Evolutionary conservation across 2,113 vertebrate genomes (phyloP), one percentile per base, ranked within the genome.

Genomic region (Trogon melanurus): DNA sequence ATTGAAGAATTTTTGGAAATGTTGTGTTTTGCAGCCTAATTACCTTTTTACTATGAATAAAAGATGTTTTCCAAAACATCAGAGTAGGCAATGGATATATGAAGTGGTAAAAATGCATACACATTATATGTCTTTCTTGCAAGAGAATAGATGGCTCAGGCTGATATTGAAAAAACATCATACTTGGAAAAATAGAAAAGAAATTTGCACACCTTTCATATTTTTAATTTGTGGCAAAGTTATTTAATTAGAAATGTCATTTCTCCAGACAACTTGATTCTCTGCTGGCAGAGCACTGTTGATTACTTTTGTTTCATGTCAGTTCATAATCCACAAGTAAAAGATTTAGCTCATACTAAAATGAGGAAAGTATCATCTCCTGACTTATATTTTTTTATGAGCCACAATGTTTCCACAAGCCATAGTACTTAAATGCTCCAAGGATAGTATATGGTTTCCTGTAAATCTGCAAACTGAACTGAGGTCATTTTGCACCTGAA

Each of bases 401-500:
- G 56, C 64, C 41, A 65, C 34, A 57, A 26, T 71, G 73, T 91
- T 95, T 88, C 86, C 78, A 93, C 65, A 90, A 73, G 67, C 78
- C 34, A 23, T 29, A 67, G 50, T 86, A 89, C 90, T 95, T 94
- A 85, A 94, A 85, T 88, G 56, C 62, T 97, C 67, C 62, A 78
- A 82, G 62, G 79, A 91, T 62, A 87, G 57, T 87, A 64, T 92
- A 96, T 85, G 65, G 85, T 96, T 97, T 96, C 95, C 95, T 94
- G 95, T 94, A 92, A 92, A 95, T 95, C 93, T 96, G 96, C 92
- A 94, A 91, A 87, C 73, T 94, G 93, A 93, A 97, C 91, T 44
- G 66, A 93, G 92, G 92, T 96, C 92, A 95, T 82, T 95, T 88
- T 93, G 88, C 93, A 96, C 94, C 97, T 98, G 96, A 98, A 97